Base-by-base conservation (phyloP, 2,113 vertebrate species). In the Hiodon tergisus region DNA sequence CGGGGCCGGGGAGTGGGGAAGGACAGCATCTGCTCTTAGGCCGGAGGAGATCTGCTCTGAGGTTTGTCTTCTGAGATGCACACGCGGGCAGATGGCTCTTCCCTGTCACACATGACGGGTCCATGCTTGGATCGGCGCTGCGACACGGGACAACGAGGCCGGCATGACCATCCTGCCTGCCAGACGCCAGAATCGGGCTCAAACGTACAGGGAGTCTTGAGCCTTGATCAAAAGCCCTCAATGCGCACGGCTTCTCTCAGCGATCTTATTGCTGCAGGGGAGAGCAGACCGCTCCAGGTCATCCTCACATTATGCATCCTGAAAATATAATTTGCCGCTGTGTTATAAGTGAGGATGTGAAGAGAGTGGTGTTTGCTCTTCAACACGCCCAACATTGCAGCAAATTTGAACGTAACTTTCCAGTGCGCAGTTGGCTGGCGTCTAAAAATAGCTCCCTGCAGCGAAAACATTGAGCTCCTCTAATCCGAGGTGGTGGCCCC, bases 321-420 rank as follows among this genome's bases (percentile, higher is more conserved):
- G 10, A 13, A 51, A 68, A 51, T n/a, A 68, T 68, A 68, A 68
- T 68, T 52, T 68, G 14, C 10, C 50, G 50, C 52, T 68, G 31
- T 31, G 31, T 31, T 31, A 31, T 1, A 31, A 31, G 31, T 31
- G 31, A 31, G 31, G 31, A 31, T 31, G 31, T 31, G 31, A 31
- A 31, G 31, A 31, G 31, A 31, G 31, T 31, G 31, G 31, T 31
- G 31, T 31, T 31, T 31, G 31, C 31, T 31, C 31, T 31, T 31
- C 31, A 31, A 31, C 31, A 31, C 31, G 31, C 31, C 31, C 31
- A 31, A 31, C 31, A 2, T 31, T 31, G 31, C 31, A 31, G 61
- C 16, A 63, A 6, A 63, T 63, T 6, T 63, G 13, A 5, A 16
- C 61, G 16, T 16, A 14, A 14, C 58, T 14, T 14, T 11, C 58